phyloP scores from a whole-genome alignment of 2,113 vertebrate genomes.

The Pristiophorus japonicus region DNA sequence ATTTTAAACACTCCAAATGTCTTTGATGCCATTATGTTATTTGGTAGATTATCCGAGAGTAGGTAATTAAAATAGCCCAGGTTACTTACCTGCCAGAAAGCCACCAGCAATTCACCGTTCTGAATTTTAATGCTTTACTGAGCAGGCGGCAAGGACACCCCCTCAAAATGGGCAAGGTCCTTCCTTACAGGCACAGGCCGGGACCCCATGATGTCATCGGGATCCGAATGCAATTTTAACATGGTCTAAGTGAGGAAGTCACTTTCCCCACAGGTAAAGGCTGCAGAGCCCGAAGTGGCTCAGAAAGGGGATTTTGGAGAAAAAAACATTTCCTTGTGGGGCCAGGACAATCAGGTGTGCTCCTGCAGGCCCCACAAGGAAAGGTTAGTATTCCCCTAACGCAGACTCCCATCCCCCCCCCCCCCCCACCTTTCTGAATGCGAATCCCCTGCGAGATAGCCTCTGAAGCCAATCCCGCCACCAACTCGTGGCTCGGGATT shows the following conservation, averaged over 20 bases:
- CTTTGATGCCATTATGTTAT: background rate
- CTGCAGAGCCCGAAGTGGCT: background rate
- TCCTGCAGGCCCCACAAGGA: background rate
- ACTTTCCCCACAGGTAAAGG: background rate
- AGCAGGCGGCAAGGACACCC: no score
- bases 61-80: no score
- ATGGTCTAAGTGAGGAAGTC: background rate
- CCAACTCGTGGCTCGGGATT: background rate
- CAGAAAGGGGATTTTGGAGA: no score
- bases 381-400: background rate
- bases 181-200: no score
- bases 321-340: background rate
- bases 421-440: background rate
- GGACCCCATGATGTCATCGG: no score
- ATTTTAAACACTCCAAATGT: background rate
- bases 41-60: background rate
- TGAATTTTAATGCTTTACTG: no score
- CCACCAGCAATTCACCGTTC: no score
- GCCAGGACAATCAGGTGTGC: background rate
- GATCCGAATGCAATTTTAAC: background rate
- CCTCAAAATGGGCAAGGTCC: no score
- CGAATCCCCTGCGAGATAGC: background rate
- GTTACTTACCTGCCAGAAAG: no score
- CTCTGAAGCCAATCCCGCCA: background rate
- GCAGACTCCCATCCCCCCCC: no score